Evolutionary conservation across 1,140 invertebrate species (phyloP), one percentile per base, ranked within the genome.

Genomic region (Pseudomyrmex pallidus): DNA sequence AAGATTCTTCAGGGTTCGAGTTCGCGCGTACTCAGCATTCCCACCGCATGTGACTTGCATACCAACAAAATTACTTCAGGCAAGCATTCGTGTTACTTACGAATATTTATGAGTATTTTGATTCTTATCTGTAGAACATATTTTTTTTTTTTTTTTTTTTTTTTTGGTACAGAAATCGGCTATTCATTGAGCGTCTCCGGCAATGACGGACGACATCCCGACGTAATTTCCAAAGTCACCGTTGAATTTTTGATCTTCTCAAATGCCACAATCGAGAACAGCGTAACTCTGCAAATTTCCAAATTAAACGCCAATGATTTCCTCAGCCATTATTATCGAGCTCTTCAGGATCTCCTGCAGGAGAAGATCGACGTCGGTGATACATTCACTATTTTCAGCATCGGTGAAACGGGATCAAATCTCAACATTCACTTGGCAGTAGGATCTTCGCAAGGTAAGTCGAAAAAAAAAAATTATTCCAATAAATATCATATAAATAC

Each of bases 201-300:
- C 2, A 98, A 98, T 92, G 98, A 99, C 94, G 98, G 98, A 2
- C 96, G 96, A 82, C 98, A 98, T 91, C 94, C 95, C 10, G 96
- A 98, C 93, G 98, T 99, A 0, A 94, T 96, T 20, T 99, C 98
- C 7, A 97, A 96, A 25, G 96, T 98, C 1, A 96, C 96, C 2
- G 95, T 99, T 0, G 96, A 98, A 91, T 98, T 98, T 89, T 94
- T 97, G 52, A 95, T 95, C 15, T 98, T 98, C 90, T 96, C 96
- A 83, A 98, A 98, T 91, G 91, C 92, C 10, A 98, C 98, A 0
- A 95, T 99, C 10, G 96, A 97, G 64, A 97, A 98, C 91, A 98
- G 97, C 13, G 94, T 98, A 1, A 97, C 97, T 0, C 90, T 98
- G 13, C 95, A 96, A 87, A 95, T 98, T 52, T 91, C 95, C 2